phyloP scores from a whole-genome alignment of 2,888 invertebrate genomes.

The Agapetus fuscipes region DNA sequence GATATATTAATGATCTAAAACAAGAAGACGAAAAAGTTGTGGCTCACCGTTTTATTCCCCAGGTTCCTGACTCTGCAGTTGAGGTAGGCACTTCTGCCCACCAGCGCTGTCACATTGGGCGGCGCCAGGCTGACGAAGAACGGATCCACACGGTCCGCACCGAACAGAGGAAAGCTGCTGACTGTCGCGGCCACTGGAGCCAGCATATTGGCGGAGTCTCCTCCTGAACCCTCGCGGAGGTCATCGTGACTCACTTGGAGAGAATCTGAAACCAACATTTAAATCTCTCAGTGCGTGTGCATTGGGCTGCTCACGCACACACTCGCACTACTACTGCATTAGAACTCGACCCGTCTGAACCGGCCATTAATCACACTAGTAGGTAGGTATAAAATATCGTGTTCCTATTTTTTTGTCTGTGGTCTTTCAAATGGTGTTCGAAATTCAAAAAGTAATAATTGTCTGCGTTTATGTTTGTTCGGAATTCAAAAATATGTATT shows the following conservation, averaged over 20 bases:
- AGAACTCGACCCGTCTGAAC: too few species aligned
- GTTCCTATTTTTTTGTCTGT: too few species aligned
- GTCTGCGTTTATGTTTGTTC: too few species aligned
- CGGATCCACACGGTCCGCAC: constrained; percentile 34
- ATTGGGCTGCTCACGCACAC: too few species aligned
- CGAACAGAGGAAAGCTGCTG: constrained; percentile 17
- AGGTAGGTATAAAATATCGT: not conserved
- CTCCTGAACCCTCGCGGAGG: constrained; percentile 9
- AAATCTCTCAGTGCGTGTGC: not conserved
- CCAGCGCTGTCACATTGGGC: constrained; percentile 55
- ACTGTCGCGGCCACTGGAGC: constrained; percentile 11
- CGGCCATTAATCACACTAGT: too few species aligned
- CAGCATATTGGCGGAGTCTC: constrained; percentile 14
- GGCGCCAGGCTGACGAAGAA: constrained; percentile 54
- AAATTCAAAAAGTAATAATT: too few species aligned
- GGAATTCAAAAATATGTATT: too few species aligned
- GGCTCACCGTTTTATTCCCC: constrained; percentile 59
- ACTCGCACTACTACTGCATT: too few species aligned
- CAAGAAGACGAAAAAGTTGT: too few species aligned
- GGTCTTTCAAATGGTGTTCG: too few species aligned
- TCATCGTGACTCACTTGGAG: constrained; percentile 17
- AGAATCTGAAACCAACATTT: constrained; percentile 13
- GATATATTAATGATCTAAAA: too few species aligned
- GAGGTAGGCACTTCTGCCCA: constrained; percentile 58
- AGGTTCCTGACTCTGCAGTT: constrained; percentile 56